A percentile compares a stretch with the other conserved stretches of the same genome.
These are phyloP conservation scores for Typhlichthys subterraneus DNA, from an alignment of 2,797 vertebrate species.

Conservation along the genomic window DNA sequence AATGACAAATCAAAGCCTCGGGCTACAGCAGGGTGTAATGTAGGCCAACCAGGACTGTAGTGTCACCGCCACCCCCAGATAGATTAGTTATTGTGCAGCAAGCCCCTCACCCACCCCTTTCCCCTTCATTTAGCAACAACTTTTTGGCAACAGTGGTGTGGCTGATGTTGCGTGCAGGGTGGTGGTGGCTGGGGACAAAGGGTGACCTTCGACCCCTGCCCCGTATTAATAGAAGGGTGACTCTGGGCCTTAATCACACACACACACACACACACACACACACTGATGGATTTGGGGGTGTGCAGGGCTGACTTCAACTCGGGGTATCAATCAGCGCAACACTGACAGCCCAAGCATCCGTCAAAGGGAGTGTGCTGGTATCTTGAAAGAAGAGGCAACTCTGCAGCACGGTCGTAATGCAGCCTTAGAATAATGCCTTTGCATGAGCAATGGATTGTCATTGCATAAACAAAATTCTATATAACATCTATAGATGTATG, in stretches of 20 bases:
- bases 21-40: slow-evolving; percentile 36
- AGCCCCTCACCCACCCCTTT: too few species aligned
- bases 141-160: slow-evolving; percentile 32
- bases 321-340: background rate
- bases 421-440: background rate
- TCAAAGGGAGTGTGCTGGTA: background rate
- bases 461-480: too few species aligned
- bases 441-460: too few species aligned
- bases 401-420: background rate
- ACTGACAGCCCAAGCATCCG: slow-evolving; percentile 32
- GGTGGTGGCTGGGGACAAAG: slow-evolving; percentile 43
- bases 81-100: too few species aligned
- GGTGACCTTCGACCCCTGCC: slow-evolving; percentile 40
- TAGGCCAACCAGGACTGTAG: slow-evolving; percentile 1
- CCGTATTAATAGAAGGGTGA: slow-evolving; percentile 30
- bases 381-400: background rate
- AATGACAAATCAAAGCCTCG: slow-evolving; percentile 56
- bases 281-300: slow-evolving; percentile 18
- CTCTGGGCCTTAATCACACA: slow-evolving; percentile 38
- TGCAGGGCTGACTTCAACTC: slow-evolving; percentile 26
- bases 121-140: too few species aligned
- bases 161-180: slow-evolving; percentile 5
- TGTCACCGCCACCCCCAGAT: too few species aligned
- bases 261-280: slow-evolving; percentile 16
- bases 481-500: too few species aligned